These are phyloP conservation scores for Falco naumanni DNA, from an alignment of 2,797 vertebrate genomes.

Conservation along the genomic window DNA sequence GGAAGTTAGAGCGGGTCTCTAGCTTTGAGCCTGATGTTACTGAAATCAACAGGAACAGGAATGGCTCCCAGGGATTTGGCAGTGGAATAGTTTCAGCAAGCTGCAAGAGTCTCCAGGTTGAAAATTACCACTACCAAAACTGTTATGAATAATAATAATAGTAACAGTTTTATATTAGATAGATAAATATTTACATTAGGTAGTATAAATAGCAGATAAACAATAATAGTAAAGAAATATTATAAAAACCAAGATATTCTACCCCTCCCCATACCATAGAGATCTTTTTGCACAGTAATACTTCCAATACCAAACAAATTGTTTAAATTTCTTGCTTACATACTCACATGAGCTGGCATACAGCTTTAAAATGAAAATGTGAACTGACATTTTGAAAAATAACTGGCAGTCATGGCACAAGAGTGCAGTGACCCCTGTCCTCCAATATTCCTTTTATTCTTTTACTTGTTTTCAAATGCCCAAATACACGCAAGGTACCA, in stretches of 20 bases:
- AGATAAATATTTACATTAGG: background rate
- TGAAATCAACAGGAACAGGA: slow-evolving; percentile 6
- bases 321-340: background rate
- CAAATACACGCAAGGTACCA: background rate
- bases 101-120: background rate
- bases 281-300: background rate
- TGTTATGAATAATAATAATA: background rate
- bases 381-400: slow-evolving; percentile 12
- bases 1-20: background rate
- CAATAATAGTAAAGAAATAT: background rate
- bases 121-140: background rate
- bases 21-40: background rate
- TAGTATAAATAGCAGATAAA: background rate
- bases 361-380: background rate
- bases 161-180: background rate
- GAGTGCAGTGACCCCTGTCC: background rate
- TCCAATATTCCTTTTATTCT: background rate
- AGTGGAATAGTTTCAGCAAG: background rate
- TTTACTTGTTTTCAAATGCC: background rate
- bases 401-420: background rate
- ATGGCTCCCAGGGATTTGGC: background rate
- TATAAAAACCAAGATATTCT: background rate
- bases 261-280: background rate
- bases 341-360: background rate
- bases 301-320: background rate